A percentile compares a stretch with the other conserved stretches of the same genome.
Conservation (phyloP, 2,888 invertebrate species). For the Pandemis corylana region DNA sequence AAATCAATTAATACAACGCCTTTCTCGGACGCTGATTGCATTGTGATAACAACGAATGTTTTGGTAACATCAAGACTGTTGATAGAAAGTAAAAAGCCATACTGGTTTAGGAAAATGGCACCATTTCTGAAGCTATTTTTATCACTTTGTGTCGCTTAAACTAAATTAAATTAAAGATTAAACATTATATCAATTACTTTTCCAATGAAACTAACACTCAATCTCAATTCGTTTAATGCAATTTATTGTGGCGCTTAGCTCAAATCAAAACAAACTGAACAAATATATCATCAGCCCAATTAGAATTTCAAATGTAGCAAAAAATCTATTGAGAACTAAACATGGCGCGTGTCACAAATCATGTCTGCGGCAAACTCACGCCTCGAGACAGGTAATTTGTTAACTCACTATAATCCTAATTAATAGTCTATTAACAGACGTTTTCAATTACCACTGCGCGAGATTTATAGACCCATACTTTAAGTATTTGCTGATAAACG, state of each 20-base stretch:
- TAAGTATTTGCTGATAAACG: constrained; percentile 68
- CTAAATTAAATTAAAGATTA: too few species aligned
- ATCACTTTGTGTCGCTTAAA: too few species aligned
- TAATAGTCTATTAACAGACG: constrained; percentile 78
- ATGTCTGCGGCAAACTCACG: constrained; percentile 48
- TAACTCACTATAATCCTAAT: constrained; percentile 77
- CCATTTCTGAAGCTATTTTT: too few species aligned
- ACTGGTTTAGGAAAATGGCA: too few species aligned
- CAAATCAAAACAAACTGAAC: not conserved
- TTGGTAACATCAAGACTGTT: not conserved
- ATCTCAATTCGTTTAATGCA: too few species aligned
- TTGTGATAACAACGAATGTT: not conserved
- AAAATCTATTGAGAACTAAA: constrained; percentile 11
- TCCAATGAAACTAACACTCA: not conserved
- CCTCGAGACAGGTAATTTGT: constrained; percentile 69
- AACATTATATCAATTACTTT: too few species aligned
- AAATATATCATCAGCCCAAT: constrained; percentile 14
- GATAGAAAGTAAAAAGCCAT: not conserved
- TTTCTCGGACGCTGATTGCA: constrained; percentile 54
- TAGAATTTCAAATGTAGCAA: constrained; percentile 24
- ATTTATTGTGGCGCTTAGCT: not conserved
- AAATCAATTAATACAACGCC: constrained; percentile 66
- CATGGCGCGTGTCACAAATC: constrained; percentile 38
- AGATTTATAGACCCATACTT: constrained; percentile 71
- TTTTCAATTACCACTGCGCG: constrained; percentile 77